Conservation (phyloP, 2,888 invertebrate species). For the Acronicta psi region DNA sequence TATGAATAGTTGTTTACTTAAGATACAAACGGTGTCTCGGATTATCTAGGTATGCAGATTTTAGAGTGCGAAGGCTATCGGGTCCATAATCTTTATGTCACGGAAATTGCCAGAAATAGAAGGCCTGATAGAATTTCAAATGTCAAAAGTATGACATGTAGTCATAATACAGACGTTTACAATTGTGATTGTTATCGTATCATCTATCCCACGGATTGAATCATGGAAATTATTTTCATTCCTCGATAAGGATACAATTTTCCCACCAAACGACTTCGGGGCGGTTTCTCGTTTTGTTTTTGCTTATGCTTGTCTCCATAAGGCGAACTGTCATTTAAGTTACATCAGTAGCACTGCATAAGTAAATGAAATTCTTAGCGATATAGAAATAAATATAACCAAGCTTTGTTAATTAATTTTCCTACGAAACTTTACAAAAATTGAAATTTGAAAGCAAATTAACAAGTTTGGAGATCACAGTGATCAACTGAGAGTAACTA, state of each 20-base stretch:
- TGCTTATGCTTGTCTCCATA: background rate
- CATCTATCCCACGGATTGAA: conserved; percentile 1
- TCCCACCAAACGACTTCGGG: conserved; percentile 21
- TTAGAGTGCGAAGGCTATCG: conserved; percentile 50
- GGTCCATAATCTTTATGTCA: conserved; percentile 38
- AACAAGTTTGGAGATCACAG: background rate
- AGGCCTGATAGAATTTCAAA: conserved; percentile 32
- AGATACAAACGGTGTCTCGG: conserved; percentile 29
- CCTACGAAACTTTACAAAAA: background rate
- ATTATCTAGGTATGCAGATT: conserved; percentile 43
- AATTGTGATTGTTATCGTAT: background rate
- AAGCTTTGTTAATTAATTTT: background rate
- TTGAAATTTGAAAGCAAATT: background rate
- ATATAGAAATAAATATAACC: too few species aligned
- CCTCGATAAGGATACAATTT: conserved; percentile 9
- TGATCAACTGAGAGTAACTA: background rate
- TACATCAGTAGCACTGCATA: background rate
- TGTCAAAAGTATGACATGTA: conserved; percentile 21
- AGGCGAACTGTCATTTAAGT: background rate
- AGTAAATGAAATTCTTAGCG: too few species aligned
- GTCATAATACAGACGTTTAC: conserved; percentile 2
- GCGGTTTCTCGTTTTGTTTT: background rate
- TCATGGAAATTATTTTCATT: background rate
- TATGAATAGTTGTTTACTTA: conserved; percentile 48
- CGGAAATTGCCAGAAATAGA: conserved; percentile 41